phyloP scores from a whole-genome alignment of 1,140 invertebrate species.

The Fopius arisanus region DNA sequence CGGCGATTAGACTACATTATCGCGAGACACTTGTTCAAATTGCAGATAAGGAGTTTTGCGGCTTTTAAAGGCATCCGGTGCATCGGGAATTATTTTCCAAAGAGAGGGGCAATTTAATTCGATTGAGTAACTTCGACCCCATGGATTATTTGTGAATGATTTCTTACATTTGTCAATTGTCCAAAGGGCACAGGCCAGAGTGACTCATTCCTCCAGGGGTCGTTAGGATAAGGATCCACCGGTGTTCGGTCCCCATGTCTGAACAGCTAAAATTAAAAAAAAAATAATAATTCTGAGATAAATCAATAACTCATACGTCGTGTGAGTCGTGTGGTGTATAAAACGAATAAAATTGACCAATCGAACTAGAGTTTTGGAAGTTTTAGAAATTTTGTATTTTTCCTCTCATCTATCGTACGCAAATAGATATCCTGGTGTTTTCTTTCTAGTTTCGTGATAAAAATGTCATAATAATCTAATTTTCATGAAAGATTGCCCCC shows the following conservation, averaged over 20 bases:
- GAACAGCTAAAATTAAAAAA: constrained; percentile 67
- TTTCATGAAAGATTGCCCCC: too few species aligned
- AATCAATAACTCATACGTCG: background rate
- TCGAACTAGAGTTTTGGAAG: too few species aligned
- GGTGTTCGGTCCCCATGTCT: constrained; percentile 88
- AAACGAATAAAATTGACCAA: too few species aligned
- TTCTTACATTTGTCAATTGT: constrained; percentile 79
- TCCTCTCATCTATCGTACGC: too few species aligned
- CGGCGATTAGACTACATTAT: background rate
- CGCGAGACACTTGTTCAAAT: background rate
- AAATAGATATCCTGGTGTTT: too few species aligned
- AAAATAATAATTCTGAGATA: constrained; percentile 5
- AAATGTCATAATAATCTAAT: too few species aligned
- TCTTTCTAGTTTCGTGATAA: too few species aligned
- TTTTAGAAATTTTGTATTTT: too few species aligned
- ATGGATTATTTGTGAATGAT: background rate
- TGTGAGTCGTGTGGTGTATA: background rate
- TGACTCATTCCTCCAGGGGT: constrained; percentile 74
- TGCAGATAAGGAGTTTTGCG: background rate
- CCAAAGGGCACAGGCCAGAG: constrained; percentile 81
- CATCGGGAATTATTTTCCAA: background rate
- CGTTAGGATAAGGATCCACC: constrained; percentile 76
- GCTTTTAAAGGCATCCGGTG: background rate
- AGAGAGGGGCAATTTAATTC: background rate
- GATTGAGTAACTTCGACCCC: background rate